Evolutionary conservation across 92 coral and sea anemone genomes (phyloP), one percentile per base, ranked within the genome.

Genomic region (Isaurus tuberculatus): DNA sequence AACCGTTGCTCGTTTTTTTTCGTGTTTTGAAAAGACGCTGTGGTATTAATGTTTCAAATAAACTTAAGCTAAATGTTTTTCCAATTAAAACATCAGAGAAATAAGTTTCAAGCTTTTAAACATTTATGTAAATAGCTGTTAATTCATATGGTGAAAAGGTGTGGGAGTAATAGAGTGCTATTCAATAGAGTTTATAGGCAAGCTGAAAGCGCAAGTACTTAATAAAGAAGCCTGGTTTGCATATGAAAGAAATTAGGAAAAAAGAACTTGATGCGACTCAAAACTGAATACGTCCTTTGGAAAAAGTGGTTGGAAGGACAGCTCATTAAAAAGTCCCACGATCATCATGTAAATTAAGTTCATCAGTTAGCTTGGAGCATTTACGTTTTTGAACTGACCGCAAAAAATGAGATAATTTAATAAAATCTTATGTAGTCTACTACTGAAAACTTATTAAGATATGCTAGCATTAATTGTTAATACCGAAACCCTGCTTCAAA

Each of bases 401-500:
- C 73, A 19, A 36, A 70, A 65, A 70, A 19, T 5, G 20, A 70
- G 26, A 34, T 34, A 70, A 70, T 23, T 55, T 44, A 27, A 67
- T 25, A 15, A 44, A 42, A 37, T 70, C 34, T 17, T 42, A 43
- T 27, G 19, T 26, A 4, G 34, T 11, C 53, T 1, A 36, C 36
- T 25, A 43, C 78, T 13, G 23, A 72, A 72, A 43, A 25, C 14
- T 33, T 19, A 15, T 72, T 44, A 27, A 25, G 44, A 42, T 44
- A 72, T 42, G 23, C 78, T 0, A 14, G 9, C 60, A 72, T 72
- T 72, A 72, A 72, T 72, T 72, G 78, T 42, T 72, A 72, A 72
- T 72, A 72, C 26, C 69, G 4, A 10, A 15, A 49, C 23, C 20
- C 25, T 43, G 44, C 33, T 44, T 22, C 11, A 7, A 20, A 43